Conservation (phyloP, 2,797 vertebrate genomes). For the Gila robusta region DNA sequence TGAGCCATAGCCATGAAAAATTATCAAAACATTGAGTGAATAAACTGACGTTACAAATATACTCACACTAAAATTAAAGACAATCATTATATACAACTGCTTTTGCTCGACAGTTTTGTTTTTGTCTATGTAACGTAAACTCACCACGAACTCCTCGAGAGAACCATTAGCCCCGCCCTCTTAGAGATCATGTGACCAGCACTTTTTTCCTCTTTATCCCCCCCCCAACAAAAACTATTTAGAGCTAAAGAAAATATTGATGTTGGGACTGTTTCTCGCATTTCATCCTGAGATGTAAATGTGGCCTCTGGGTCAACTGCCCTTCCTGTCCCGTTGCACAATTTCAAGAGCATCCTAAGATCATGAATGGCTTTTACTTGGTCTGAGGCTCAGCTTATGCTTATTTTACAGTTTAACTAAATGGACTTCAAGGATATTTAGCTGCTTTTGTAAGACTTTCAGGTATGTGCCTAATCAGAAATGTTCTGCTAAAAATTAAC, state of each 20-base stretch:
- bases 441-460: neutral
- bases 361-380: neutral
- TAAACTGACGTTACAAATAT: neutral
- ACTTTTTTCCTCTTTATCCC: too few relatives aligned
- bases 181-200: neutral
- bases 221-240: neutral
- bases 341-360: neutral
- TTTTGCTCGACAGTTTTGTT: neutral
- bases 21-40: neutral
- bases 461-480: neutral
- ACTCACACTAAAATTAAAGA: neutral
- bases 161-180: conserved; percentile 32
- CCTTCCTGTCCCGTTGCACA: neutral
- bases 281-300: neutral
- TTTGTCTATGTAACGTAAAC: neutral
- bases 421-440: neutral
- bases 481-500: neutral
- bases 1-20: neutral
- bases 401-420: neutral
- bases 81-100: neutral
- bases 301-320: neutral
- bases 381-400: neutral
- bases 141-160: conserved; percentile 21
- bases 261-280: neutral
- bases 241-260: conserved; percentile 11